These are phyloP conservation scores for Gambusia holbrooki DNA, from an alignment of 2,113 vertebrate genomes.

Conservation along the genomic window DNA sequence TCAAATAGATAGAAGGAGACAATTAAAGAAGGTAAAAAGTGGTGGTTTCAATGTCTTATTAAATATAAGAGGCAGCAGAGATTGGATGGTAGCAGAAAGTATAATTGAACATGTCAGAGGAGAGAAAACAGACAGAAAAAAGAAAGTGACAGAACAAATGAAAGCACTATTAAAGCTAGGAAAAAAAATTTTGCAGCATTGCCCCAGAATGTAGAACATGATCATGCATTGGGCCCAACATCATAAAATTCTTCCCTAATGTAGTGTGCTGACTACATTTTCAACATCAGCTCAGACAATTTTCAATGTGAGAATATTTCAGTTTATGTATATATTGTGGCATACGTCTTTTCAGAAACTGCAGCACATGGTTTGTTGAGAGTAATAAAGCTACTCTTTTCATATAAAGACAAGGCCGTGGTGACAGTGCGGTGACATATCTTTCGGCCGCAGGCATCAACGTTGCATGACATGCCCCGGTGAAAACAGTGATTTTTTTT, in stretches of 20 bases:
- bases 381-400: slow-evolving; percentile 59
- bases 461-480: slow-evolving; percentile 26
- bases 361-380: slow-evolving; percentile 49
- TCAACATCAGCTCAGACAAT: slow-evolving; percentile 46
- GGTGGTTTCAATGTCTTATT: slow-evolving; percentile 24
- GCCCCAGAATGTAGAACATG: slow-evolving; percentile 14
- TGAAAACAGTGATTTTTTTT: slow-evolving; percentile 32
- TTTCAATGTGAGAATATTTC: slow-evolving; percentile 26
- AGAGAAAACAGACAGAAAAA: slow-evolving; percentile 3
- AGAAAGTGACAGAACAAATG: slow-evolving; percentile 2
- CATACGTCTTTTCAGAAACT: slow-evolving; percentile 40
- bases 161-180: not conserved
- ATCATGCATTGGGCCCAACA: not conserved
- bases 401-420: slow-evolving; percentile 44
- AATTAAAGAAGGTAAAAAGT: slow-evolving; percentile 31
- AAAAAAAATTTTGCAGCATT: not conserved
- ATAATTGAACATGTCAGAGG: not conserved
- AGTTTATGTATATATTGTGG: slow-evolving; percentile 23
- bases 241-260: slow-evolving; percentile 8
- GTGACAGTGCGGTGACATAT: slow-evolving; percentile 61
- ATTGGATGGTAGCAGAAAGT: slow-evolving; percentile 28
- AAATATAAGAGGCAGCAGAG: slow-evolving; percentile 21
- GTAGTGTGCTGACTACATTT: slow-evolving; percentile 36
- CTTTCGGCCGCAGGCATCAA: slow-evolving; percentile 39
- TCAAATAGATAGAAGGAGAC: slow-evolving; percentile 21